phyloP scores from a whole-genome alignment of 2,888 invertebrate species.

The Dicycla oo region DNA sequence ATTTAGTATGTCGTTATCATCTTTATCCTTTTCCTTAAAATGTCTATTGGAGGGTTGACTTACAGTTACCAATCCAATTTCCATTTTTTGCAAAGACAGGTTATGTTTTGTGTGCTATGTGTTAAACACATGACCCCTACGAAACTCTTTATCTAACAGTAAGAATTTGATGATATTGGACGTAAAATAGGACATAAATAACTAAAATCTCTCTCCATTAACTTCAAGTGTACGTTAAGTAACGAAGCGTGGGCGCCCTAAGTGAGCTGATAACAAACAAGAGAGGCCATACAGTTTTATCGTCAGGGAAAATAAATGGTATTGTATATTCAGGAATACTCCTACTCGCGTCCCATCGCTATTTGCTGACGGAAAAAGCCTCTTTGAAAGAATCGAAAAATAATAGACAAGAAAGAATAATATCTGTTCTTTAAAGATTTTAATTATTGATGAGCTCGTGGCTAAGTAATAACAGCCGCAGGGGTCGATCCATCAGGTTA shows the following conservation, averaged over 20 bases:
- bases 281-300: neutral
- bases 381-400: neutral
- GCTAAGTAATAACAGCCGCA: too few species aligned
- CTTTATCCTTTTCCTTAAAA: too few species aligned
- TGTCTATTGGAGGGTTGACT: too few species aligned
- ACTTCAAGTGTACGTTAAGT: constrained; percentile 21
- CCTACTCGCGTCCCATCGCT: neutral
- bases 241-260: neutral
- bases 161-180: neutral
- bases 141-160: neutral
- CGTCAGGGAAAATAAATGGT: neutral
- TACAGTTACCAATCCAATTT: too few species aligned
- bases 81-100: too few species aligned
- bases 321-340: neutral
- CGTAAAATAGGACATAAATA: constrained; percentile 4
- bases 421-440: neutral
- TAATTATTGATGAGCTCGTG: too few species aligned
- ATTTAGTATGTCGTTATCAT: too few species aligned
- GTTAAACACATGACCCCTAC: neutral
- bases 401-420: neutral
- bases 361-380: neutral
- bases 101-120: too few species aligned
- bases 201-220: neutral
- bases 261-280: neutral
- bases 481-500: too few species aligned